Evolutionary conservation across 92 coral and sea anemone genomes (phyloP).

Genomic region (Phymanthus crucifer): DNA sequence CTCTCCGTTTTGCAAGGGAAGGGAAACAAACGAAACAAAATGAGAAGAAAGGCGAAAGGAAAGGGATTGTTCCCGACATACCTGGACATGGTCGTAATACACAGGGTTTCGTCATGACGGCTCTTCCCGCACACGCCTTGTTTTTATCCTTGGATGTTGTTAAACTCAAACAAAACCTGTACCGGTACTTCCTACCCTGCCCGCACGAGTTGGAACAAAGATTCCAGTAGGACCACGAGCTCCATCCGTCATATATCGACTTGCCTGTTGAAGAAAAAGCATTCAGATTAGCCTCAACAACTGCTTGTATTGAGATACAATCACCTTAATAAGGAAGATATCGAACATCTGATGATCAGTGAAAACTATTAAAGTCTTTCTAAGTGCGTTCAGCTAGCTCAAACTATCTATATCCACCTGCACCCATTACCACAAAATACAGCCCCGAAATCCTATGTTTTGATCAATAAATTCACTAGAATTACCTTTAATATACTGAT

Average conservation of each 20-base stretch:
- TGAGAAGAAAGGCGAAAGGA: too few species aligned
- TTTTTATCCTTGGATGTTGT: constrained; percentile 47
- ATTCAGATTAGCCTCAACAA: too few species aligned
- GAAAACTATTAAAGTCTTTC: background rate
- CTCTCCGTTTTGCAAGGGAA: background rate
- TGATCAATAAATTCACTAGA: background rate
- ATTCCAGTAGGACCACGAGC: constrained; percentile 88
- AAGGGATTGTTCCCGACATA: constrained; percentile 9
- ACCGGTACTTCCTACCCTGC: constrained; percentile 74
- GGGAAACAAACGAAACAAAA: too few species aligned
- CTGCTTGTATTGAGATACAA: background rate
- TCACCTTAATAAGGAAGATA: background rate
- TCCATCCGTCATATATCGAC: constrained; percentile 71
- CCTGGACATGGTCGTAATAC: constrained; percentile 84
- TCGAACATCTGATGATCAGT: background rate
- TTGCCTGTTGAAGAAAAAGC: constrained; percentile 25
- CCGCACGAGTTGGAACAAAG: constrained; percentile 86
- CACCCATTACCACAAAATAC: background rate
- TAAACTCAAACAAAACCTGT: constrained; percentile 72
- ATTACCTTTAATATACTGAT: background rate
- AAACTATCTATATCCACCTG: background rate
- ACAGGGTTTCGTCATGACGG: constrained; percentile 70
- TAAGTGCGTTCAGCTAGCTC: background rate
- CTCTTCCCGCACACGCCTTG: constrained; percentile 64
- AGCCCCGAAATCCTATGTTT: background rate